Percentiles rank a stretch among this genome's conserved stretches.
Evolutionary conservation across 1,140 invertebrate species (phyloP).

Genomic region (Akabosia matsudoensis): DNA sequence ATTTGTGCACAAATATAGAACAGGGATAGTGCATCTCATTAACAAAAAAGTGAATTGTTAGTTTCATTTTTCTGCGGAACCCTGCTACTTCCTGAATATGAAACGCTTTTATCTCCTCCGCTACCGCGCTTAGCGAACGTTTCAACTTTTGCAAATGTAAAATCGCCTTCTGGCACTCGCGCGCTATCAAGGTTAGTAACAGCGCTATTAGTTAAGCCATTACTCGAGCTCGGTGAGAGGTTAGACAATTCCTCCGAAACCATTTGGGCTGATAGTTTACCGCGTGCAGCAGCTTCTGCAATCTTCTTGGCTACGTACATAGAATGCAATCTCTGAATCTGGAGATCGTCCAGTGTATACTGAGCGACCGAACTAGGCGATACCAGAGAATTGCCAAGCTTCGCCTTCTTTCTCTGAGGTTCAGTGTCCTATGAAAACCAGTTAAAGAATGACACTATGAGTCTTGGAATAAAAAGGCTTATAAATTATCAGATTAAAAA

Average conservation of each 20-base stretch:
- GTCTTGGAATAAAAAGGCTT: too few species aligned
- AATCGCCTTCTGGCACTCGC: neutral
- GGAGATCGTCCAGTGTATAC: neutral
- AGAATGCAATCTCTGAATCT: neutral
- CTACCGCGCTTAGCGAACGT: neutral
- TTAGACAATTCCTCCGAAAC: neutral
- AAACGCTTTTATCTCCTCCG: neutral
- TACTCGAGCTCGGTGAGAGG: slow-evolving; percentile 9
- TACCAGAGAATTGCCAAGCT: neutral
- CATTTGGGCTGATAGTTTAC: neutral
- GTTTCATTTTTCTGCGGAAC: neutral
- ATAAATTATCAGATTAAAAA: too few species aligned
- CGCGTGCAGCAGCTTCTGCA: neutral
- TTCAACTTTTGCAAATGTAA: neutral
- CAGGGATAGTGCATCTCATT: neutral
- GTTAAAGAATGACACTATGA: neutral
- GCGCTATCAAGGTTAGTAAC: slow-evolving; percentile 8
- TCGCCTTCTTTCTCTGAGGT: neutral
- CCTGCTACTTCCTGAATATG: neutral
- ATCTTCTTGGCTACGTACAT: neutral
- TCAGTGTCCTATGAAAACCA: neutral
- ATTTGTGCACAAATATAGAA: neutral
- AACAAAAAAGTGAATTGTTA: neutral
- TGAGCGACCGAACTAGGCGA: neutral
- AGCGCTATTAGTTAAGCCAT: slow-evolving; percentile 3